Conservation (phyloP, 1,140 invertebrate species). For the Drosophila micromelanica region DNA sequence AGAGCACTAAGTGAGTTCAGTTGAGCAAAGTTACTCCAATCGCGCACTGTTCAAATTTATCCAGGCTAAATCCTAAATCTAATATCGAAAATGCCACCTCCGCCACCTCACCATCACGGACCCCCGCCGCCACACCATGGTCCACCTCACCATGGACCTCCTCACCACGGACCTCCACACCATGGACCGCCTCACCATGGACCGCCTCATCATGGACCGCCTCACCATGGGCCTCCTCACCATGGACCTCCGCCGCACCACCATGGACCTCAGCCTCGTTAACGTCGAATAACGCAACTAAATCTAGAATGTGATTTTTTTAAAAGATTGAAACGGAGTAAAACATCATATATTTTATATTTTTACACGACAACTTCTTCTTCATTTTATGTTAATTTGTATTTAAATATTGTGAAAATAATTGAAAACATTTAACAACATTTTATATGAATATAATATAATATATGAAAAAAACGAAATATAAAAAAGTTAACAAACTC, state of each 20-base stretch:
- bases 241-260: conserved; percentile 31
- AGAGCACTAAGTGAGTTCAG: conserved; percentile 6
- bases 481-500: too few relatives aligned
- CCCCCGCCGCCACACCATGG: conserved; percentile 16
- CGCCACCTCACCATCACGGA: conserved; percentile 16
- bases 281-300: too few relatives aligned
- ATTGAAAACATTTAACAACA: too few relatives aligned
- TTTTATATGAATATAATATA: too few relatives aligned
- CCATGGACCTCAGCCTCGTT: conserved; percentile 22
- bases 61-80: not conserved
- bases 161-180: conserved; percentile 19
- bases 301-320: too few relatives aligned
- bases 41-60: conserved; percentile 6
- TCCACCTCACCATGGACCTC: conserved; percentile 23
- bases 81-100: conserved; percentile 21
- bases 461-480: too few relatives aligned
- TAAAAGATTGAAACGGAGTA: too few relatives aligned
- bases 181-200: conserved; percentile 24
- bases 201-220: conserved; percentile 17
- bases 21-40: conserved; percentile 4
- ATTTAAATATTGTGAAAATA: too few relatives aligned
- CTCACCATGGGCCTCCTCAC: conserved; percentile 22
- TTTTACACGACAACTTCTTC: too few relatives aligned
- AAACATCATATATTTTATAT: too few relatives aligned
- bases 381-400: too few relatives aligned